Conservation (phyloP, 2,888 invertebrate genomes). For the Drymonia ruficornis region DNA sequence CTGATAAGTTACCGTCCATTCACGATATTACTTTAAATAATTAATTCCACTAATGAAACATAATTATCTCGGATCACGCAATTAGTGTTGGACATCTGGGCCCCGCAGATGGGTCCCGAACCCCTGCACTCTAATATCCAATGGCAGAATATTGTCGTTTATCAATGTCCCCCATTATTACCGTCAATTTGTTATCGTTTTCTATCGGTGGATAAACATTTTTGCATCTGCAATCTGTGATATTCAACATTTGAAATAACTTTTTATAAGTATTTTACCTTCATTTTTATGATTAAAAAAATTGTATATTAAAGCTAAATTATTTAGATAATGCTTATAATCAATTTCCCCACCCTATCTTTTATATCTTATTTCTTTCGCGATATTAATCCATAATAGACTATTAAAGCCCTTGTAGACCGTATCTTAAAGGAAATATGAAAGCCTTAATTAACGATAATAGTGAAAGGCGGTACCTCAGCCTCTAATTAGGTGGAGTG, state of each 20-base stretch:
- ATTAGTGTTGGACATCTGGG: conserved; percentile 55
- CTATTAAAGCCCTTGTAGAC: conserved; percentile 10
- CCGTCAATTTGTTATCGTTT: conserved; percentile 30
- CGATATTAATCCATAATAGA: not conserved
- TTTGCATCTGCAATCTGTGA: not conserved
- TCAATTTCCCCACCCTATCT: not conserved
- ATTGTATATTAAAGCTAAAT: too few relatives aligned
- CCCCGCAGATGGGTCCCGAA: conserved; percentile 44
- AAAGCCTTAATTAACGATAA: conserved; percentile 28
- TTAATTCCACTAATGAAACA: conserved; percentile 1
- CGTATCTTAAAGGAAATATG: conserved; percentile 4
- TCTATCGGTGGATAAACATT: conserved; percentile 12
- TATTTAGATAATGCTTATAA: not conserved
- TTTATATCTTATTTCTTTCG: too few relatives aligned
- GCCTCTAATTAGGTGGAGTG: conserved; percentile 40
- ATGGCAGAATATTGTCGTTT: conserved; percentile 47
- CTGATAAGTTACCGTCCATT: not conserved
- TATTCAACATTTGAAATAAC: not conserved
- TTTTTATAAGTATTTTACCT: too few relatives aligned
- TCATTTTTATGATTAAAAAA: too few relatives aligned
- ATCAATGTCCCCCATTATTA: conserved; percentile 45
- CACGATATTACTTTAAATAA: not conserved
- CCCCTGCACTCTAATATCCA: conserved; percentile 39
- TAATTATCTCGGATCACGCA: conserved; percentile 35
- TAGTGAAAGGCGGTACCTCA: conserved; percentile 26